Evolutionary conservation across 1,140 invertebrate species (phyloP).

Genomic region (Oryzaephilus surinamensis): DNA sequence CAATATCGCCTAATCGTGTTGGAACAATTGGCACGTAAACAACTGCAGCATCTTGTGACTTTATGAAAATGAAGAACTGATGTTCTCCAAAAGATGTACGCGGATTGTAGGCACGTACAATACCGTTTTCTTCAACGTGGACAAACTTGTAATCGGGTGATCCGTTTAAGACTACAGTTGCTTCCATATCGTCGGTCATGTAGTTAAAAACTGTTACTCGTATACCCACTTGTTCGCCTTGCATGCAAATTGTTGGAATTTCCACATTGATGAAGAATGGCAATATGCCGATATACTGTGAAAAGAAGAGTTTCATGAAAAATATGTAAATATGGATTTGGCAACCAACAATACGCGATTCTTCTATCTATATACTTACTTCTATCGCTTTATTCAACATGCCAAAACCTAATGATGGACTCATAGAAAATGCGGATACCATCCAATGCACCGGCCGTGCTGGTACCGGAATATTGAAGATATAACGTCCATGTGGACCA

Average conservation of each 20-base stretch:
- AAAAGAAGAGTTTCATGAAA: constrained; percentile 1
- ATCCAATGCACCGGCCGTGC: constrained; percentile 81
- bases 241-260: constrained; percentile 69
- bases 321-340: not conserved
- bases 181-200: constrained; percentile 71
- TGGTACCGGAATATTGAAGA: constrained; percentile 82
- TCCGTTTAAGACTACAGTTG: constrained; percentile 74
- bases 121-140: constrained; percentile 83
- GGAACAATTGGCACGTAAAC: constrained; percentile 89
- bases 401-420: constrained; percentile 73
- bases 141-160: constrained; percentile 88
- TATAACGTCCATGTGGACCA: constrained; percentile 76
- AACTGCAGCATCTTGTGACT: constrained; percentile 62
- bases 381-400: constrained; percentile 68
- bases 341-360: too few species aligned
- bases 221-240: constrained; percentile 90
- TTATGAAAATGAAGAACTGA: constrained; percentile 86
- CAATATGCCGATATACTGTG: constrained; percentile 66
- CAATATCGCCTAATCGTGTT: constrained; percentile 64
- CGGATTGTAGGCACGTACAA: constrained; percentile 75
- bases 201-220: constrained; percentile 92
- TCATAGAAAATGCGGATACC: constrained; percentile 84
- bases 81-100: constrained; percentile 82
- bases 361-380: constrained; percentile 37
- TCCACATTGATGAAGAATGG: constrained; percentile 95